Conservation (phyloP, 2,797 vertebrate species). For the Staurois parvus region DNA sequence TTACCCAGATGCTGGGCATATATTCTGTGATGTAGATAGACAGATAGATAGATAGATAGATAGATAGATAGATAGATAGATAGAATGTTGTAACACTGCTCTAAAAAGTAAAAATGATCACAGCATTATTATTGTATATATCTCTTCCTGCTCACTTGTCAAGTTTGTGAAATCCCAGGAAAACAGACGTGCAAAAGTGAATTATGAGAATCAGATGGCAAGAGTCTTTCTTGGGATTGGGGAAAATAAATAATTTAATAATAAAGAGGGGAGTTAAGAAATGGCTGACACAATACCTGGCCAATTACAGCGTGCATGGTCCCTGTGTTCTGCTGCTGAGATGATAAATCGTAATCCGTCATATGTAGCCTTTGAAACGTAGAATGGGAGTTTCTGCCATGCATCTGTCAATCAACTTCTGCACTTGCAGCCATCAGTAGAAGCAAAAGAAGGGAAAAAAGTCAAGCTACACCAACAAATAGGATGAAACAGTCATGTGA, state of each 20-base stretch:
- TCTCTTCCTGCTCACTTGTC: conserved; percentile 70
- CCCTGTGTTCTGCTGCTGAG: conserved; percentile 84
- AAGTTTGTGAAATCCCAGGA: conserved; percentile 72
- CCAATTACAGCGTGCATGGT: conserved; percentile 88
- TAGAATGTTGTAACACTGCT: background rate
- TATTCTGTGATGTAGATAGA: background rate
- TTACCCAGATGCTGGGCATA: conserved; percentile 6
- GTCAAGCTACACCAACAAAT: conserved; percentile 84
- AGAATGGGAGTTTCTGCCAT: conserved; percentile 83
- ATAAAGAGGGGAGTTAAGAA: conserved; percentile 81
- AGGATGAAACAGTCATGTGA: conserved; percentile 85
- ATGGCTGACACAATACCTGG: conserved; percentile 88
- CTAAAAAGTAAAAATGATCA: conserved; percentile 68
- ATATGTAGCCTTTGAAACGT: conserved; percentile 85
- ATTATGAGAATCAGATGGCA: conserved; percentile 84
- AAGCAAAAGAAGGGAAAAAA: conserved; percentile 79
- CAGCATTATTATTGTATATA: background rate
- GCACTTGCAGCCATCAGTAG: conserved; percentile 85
- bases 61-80: no score
- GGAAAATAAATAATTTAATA: conserved; percentile 68
- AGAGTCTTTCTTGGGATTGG: conserved; percentile 71
- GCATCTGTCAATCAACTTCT: conserved; percentile 87
- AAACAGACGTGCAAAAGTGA: conserved; percentile 84
- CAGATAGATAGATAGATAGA: no score
- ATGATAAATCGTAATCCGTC: conserved; percentile 85